Evolutionary conservation across 2,113 vertebrate genomes (phyloP), one percentile per base, ranked within the genome.

Genomic region (Eptesicus fuscus): DNA sequence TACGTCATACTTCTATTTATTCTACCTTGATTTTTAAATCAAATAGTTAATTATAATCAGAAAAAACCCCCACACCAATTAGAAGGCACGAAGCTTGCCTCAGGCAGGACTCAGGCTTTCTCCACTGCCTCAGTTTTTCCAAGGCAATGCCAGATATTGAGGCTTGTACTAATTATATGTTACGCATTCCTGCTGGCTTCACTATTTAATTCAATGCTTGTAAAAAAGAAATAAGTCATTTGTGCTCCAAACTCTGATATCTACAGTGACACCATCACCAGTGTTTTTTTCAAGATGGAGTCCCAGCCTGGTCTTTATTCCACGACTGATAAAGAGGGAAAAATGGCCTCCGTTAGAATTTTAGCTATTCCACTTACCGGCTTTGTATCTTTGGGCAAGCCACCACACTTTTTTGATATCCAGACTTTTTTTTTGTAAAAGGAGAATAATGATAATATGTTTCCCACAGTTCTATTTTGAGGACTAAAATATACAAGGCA

Each of bases 391-490:
- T 91, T 88, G 53, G 63, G 40, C 18, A 79, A 37, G 47, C 61
- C 67, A 69, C 25, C 35, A 94, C 18, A 65, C 23, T 49, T 32
- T 83, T 93, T 79, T 65, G 28, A 69, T 61, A 59, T 35, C 77
- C 20, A 76, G 13, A 67, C 40, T 67, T 85, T 71, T 32, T 85
- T 91, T 20, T 49, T 49, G 28, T 61, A 78, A 74, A 94, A 25
- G 14, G 47, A 82, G 25, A 90, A 73, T 56, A 95, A 40, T 91
- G 28, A 37, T 82, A 40, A 47, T 88, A 20, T 35, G 32, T 76
- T 85, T 95, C 63, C 76, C 63, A 47, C 9, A 80, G 20, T 95
- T 97, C 53, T 89, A 63, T 83, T 95, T 86, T 86, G n/a, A 88
- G 90, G 28, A 79, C 63, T 91, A 14, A 96, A 87, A 61, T 90